Evolutionary conservation across 1,140 invertebrate species (phyloP).

Genomic region (Mya arenaria): DNA sequence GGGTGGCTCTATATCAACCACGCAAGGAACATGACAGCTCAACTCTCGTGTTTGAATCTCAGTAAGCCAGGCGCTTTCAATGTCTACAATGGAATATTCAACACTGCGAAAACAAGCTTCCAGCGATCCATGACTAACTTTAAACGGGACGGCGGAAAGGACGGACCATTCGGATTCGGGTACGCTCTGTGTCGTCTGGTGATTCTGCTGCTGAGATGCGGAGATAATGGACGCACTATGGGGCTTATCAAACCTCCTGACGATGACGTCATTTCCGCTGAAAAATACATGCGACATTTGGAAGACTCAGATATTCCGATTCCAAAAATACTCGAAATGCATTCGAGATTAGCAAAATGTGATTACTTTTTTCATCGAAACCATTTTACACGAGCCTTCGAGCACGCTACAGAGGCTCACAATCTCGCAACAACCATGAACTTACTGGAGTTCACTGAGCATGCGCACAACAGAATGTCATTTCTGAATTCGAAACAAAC

Average conservation of each 20-base stretch:
- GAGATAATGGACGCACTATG: conserved; percentile 61
- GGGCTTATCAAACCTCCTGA: conserved; percentile 3
- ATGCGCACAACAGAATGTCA: conserved; percentile 56
- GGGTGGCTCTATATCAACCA: conserved; percentile 65
- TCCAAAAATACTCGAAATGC: conserved; percentile 61
- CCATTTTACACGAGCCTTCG: conserved; percentile 36
- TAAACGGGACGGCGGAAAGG: conserved; percentile 62
- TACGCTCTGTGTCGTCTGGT: conserved; percentile 61
- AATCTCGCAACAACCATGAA: conserved; percentile 43
- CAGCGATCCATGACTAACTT: conserved; percentile 52
- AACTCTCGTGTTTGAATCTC: conserved; percentile 59
- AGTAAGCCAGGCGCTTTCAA: conserved; percentile 4
- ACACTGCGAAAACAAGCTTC: conserved; percentile 48
- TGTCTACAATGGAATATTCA: conserved; percentile 31
- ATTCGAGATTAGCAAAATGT: conserved; percentile 61
- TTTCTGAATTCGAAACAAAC: conserved; percentile 37
- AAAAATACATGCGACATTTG: conserved; percentile 41
- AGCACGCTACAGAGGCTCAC: conserved; percentile 51
- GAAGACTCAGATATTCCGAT: conserved; percentile 49
- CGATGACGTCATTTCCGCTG: conserved; percentile 45
- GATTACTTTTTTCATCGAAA: conserved; percentile 55
- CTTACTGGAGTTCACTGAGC: conserved; percentile 58
- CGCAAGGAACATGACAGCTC: conserved; percentile 55
- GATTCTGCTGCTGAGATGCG: conserved; percentile 58
- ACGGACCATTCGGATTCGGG: conserved; percentile 63